phyloP scores from a whole-genome alignment of 2,113 vertebrate genomes.

The Echinops telfairi region DNA sequence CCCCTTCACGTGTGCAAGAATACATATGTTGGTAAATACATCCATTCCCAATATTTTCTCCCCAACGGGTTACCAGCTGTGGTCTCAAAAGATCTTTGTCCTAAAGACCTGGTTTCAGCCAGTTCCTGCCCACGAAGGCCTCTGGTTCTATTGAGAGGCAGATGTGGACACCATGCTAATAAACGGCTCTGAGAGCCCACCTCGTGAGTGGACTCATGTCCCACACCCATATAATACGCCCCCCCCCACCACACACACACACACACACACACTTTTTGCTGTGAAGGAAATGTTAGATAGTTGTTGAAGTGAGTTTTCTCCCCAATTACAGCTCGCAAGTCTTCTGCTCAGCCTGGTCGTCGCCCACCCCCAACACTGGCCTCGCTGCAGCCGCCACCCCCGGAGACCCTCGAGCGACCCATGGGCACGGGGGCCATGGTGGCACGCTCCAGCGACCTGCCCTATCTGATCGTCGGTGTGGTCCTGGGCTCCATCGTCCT shows the following conservation, averaged over 20 bases:
- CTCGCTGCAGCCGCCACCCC: constrained; percentile 84
- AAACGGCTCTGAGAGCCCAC: background rate
- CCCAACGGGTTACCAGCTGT: background rate
- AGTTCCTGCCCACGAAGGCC: background rate
- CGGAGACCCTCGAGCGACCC: constrained; percentile 81
- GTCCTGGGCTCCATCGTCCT: constrained; percentile 95
- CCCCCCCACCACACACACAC: background rate
- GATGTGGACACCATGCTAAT: background rate
- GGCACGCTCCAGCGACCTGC: constrained; percentile 94
- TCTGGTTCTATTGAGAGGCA: background rate
- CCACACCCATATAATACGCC: background rate
- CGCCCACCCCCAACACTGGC: constrained; percentile 86
- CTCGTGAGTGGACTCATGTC: background rate
- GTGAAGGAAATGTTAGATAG: background rate
- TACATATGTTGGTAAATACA: background rate
- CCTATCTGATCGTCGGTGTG: constrained; percentile 95
- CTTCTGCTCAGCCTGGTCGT: constrained; percentile 87
- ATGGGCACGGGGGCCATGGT: constrained; percentile 86
- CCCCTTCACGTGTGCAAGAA: background rate
- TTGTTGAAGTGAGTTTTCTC: constrained; percentile 19
- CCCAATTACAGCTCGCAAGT: constrained; percentile 86
- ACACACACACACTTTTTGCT: background rate
- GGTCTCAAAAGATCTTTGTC: background rate
- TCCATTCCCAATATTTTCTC: background rate
- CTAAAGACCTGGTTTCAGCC: background rate